These are phyloP conservation scores for Oscheius sp. DNA, from an alignment of 2,888 invertebrate genomes.

Conservation along the genomic window DNA sequence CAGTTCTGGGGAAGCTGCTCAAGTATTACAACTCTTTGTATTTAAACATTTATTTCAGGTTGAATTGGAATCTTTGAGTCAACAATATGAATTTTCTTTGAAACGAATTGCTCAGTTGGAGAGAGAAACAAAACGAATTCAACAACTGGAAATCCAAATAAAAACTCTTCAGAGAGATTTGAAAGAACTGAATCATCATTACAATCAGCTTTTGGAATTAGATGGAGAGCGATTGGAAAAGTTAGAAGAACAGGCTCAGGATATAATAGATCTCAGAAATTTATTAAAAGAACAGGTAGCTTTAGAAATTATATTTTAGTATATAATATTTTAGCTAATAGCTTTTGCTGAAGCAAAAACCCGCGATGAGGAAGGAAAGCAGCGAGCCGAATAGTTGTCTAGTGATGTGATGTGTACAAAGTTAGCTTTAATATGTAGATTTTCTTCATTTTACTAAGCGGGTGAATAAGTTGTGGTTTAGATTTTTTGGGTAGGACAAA, in stretches of 20 bases:
- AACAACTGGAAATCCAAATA: slow-evolving; percentile 4
- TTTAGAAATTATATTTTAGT: neutral
- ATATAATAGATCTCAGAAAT: slow-evolving; percentile 44
- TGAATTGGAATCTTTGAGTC: slow-evolving; percentile 22
- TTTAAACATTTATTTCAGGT: slow-evolving; percentile 11
- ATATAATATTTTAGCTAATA: slow-evolving; percentile 8
- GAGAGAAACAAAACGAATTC: neutral
- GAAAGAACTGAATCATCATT: slow-evolving; percentile 18
- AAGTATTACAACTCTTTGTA: neutral
- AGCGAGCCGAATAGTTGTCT: neutral
- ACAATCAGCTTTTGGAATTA: slow-evolving; percentile 33
- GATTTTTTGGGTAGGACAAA: neutral
- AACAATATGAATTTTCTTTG: slow-evolving; percentile 25
- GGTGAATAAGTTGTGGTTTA: neutral
- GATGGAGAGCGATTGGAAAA: slow-evolving; percentile 53
- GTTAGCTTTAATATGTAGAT: no score
- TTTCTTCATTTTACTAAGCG: no score
- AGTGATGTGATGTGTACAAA: no score
- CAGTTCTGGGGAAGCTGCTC: slow-evolving; percentile 15
- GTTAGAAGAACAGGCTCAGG: slow-evolving; percentile 45
- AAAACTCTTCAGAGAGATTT: slow-evolving; percentile 15
- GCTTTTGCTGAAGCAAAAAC: slow-evolving; percentile 25
- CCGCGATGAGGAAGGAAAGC: slow-evolving; percentile 9
- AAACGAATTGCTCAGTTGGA: slow-evolving; percentile 20
- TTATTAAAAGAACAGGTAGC: slow-evolving; percentile 46